Evolutionary conservation across 2,797 vertebrate genomes (phyloP).

Genomic region (Lutjanus campechanus): DNA sequence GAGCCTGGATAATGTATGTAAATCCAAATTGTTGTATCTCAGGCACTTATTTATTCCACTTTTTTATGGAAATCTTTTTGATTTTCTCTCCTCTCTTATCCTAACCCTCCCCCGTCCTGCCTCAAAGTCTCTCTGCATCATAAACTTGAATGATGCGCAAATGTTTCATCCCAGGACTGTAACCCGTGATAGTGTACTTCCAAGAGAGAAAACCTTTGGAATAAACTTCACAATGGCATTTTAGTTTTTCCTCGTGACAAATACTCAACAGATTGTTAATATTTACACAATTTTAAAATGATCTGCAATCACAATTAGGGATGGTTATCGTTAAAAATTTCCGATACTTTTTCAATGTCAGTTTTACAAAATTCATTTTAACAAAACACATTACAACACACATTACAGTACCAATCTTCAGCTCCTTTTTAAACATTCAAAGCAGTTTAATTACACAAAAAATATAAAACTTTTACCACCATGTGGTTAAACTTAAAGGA

Average conservation of each 20-base stretch:
- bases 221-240: conserved; percentile 38
- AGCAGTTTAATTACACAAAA: no score
- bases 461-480: no score
- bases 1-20: conserved; percentile 84
- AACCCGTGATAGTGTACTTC: conserved; percentile 64
- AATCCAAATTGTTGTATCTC: conserved; percentile 86
- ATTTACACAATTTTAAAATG: conserved; percentile 26
- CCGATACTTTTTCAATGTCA: no score
- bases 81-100: conserved; percentile 71
- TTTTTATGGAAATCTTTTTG: conserved; percentile 84
- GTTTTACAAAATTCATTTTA: no score
- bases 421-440: no score
- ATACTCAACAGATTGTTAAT: conserved; percentile 23
- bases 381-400: no score
- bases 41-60: conserved; percentile 85
- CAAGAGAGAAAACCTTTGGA: conserved; percentile 54
- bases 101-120: conserved; percentile 64
- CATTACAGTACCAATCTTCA: no score
- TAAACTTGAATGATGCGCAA: conserved; percentile 76
- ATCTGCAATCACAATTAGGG: background rate
- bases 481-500: no score
- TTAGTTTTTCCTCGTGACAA: conserved; percentile 35
- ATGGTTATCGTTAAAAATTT: no score
- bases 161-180: conserved; percentile 72
- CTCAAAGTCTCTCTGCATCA: conserved; percentile 74